A percentile compares a stretch with the other conserved stretches of the same genome.
These are phyloP conservation scores for Sphaeramia orbicularis DNA, from an alignment of 2,797 vertebrate genomes.

Conservation along the genomic window DNA sequence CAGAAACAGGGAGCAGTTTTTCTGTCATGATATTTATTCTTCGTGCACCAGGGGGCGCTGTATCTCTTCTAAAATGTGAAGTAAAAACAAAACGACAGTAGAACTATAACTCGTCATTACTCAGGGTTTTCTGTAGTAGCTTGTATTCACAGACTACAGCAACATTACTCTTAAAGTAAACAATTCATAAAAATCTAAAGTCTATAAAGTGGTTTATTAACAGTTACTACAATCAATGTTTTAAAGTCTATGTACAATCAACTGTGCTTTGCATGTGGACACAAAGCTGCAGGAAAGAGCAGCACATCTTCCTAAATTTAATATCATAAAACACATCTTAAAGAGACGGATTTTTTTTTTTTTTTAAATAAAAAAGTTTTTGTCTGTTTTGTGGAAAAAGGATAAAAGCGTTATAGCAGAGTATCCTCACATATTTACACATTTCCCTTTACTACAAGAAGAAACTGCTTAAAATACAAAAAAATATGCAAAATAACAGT, in stretches of 20 bases:
- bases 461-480: slow-evolving; percentile 49
- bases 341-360: slow-evolving; percentile 7
- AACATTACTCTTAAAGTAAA: slow-evolving; percentile 19
- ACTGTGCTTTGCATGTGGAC: slow-evolving; percentile 4
- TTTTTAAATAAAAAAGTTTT: slow-evolving; percentile 35
- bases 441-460: slow-evolving; percentile 26
- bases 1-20: neutral
- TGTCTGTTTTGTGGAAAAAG: slow-evolving; percentile 10
- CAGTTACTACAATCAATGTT: slow-evolving; percentile 30
- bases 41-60: slow-evolving; percentile 56
- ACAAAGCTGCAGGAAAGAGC: slow-evolving; percentile 16
- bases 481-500: slow-evolving; percentile 28
- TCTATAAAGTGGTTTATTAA: slow-evolving; percentile 47
- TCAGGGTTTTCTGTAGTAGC: neutral
- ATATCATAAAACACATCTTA: no score
- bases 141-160: slow-evolving; percentile 23
- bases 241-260: slow-evolving; percentile 50
- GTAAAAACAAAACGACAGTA: slow-evolving; percentile 5
- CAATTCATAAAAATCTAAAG: slow-evolving; percentile 36
- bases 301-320: no score
- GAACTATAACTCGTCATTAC: slow-evolving; percentile 19
- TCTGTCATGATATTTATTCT: slow-evolving; percentile 15
- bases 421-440: slow-evolving; percentile 43
- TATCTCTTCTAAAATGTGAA: slow-evolving; percentile 12
- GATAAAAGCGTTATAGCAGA: slow-evolving; percentile 13